Percentiles rank a stretch among this genome's conserved stretches.
These are phyloP conservation scores for Boloria euphrosyne DNA, from an alignment of 2,888 invertebrate species.

Conservation along the genomic window DNA sequence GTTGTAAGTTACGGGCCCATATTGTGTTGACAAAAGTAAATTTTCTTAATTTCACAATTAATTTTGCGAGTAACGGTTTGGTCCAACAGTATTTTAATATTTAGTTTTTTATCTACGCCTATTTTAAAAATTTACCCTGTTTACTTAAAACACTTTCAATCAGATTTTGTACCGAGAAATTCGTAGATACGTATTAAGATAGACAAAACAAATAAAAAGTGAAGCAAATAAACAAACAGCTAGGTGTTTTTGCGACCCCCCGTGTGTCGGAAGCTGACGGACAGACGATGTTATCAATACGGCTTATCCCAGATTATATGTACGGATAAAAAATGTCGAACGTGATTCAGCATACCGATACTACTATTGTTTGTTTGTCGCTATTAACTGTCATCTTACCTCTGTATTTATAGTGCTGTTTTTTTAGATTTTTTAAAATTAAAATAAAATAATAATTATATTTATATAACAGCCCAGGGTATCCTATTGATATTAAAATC, in stretches of 20 bases:
- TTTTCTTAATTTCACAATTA: no score
- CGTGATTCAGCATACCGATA: conserved; percentile 47
- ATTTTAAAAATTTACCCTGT: no score
- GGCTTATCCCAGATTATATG: conserved; percentile 58
- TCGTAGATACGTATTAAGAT: background rate
- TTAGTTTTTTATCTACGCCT: no score
- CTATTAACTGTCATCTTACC: conserved; percentile 4
- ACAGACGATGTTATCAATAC: conserved; percentile 68
- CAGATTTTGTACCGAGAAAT: no score
- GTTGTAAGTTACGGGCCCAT: no score
- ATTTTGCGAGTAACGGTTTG: no score
- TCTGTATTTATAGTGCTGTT: background rate
- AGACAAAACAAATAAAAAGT: conserved; percentile 13
- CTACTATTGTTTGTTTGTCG: conserved; percentile 20
- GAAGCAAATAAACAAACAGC: conserved; percentile 33
- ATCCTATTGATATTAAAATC: no score
- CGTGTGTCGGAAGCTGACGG: conserved; percentile 58
- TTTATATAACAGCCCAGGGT: no score
- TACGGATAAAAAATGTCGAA: conserved; percentile 41
- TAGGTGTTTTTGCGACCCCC: conserved; percentile 54
- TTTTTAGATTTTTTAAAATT: background rate
- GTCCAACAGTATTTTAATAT: no score
- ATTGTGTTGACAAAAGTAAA: no score
- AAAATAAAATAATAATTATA: no score
- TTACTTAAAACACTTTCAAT: no score